Conservation (phyloP, 2,888 invertebrate species). For the Teleogryllus oceanicus region DNA sequence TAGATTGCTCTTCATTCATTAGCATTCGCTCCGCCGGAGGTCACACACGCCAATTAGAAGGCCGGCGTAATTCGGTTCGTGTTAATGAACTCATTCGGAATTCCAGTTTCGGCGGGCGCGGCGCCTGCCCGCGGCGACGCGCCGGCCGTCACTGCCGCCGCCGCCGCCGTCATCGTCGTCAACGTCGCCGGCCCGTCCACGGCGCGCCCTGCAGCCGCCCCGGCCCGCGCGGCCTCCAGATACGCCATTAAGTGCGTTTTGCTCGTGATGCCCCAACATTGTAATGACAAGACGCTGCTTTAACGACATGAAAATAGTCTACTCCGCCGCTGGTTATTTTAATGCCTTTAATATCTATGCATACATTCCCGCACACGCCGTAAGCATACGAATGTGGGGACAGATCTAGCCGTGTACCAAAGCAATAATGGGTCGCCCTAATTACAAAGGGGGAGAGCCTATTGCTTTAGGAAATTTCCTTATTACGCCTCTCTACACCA, state of each 20-base stretch:
- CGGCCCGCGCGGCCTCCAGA: background rate
- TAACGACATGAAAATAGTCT: conserved; percentile 2
- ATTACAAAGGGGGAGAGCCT: background rate
- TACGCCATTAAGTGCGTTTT: background rate
- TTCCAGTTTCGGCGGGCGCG: background rate
- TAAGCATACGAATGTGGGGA: background rate
- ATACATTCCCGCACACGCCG: background rate
- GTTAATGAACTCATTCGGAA: background rate
- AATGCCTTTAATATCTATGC: conserved; percentile 18
- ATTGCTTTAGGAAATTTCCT: background rate
- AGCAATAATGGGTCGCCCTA: background rate
- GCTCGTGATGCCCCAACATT: conserved; percentile 2
- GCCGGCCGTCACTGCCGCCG: no score
- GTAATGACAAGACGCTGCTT: conserved; percentile 6
- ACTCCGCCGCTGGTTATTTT: background rate
- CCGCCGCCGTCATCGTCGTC: no score
- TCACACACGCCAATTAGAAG: background rate
- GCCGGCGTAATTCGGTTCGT: conserved; percentile 6
- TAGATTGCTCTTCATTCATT: no score
- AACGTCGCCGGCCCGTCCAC: background rate
- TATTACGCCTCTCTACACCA: conserved; percentile 5
- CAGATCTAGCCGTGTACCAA: background rate
- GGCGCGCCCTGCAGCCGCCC: background rate
- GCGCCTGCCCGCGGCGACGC: background rate
- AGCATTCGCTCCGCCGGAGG: no score